phyloP scores from a whole-genome alignment of 35 echinoderm and acorn worm genomes.

The Holothuria glaberrima region DNA sequence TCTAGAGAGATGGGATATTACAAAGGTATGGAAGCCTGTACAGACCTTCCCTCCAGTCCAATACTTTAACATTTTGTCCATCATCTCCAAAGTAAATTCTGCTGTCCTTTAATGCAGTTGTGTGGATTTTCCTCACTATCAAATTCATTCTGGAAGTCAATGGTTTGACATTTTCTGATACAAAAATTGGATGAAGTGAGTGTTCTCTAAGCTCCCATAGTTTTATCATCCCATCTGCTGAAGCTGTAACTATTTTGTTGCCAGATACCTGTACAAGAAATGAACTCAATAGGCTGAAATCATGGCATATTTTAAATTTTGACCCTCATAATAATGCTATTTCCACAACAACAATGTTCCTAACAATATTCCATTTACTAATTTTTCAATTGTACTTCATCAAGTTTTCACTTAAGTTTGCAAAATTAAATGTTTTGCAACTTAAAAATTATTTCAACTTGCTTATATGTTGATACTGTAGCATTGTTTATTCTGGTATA shows the following conservation, averaged over 20 bases:
- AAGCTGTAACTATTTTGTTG: constrained; percentile 56
- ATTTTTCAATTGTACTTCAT: neutral
- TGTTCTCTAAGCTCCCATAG: constrained; percentile 82
- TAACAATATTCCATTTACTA: neutral
- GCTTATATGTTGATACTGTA: too few species aligned
- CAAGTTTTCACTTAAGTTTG: neutral
- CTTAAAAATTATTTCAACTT: neutral
- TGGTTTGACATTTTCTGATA: constrained; percentile 80
- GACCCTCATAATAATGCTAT: neutral
- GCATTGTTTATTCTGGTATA: too few species aligned
- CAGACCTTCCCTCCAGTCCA: constrained; percentile 93
- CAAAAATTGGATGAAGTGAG: constrained; percentile 76
- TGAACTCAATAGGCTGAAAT: neutral
- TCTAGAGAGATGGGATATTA: too few species aligned
- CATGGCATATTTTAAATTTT: too few species aligned
- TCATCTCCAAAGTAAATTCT: constrained; percentile 90
- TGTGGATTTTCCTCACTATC: constrained; percentile 65
- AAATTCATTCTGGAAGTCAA: constrained; percentile 32
- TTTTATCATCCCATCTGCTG: constrained; percentile 85
- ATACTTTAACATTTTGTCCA: constrained; percentile 85
- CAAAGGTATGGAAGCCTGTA: neutral
- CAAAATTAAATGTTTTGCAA: neutral
- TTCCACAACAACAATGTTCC: neutral
- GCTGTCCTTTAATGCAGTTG: constrained; percentile 10
- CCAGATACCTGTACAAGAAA: constrained; percentile 48